Evolutionary conservation across 2,797 vertebrate species (phyloP).

Genomic region (Cossypha dichroa): DNA sequence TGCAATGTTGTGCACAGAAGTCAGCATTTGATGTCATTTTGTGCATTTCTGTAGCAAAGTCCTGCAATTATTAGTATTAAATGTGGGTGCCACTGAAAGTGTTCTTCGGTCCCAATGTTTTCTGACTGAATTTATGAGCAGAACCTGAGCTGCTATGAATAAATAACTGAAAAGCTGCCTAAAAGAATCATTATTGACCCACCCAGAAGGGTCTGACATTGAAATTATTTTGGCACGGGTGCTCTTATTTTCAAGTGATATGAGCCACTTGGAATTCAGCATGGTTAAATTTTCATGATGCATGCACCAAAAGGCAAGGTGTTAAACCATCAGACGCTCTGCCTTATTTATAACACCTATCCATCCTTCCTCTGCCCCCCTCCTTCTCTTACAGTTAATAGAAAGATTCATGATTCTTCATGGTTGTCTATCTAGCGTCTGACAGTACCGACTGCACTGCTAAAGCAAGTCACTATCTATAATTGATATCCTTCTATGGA

Average conservation of each 20-base stretch:
- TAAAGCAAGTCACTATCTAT: constrained; percentile 99
- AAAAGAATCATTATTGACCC: constrained; percentile 6
- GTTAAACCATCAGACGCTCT: constrained; percentile 70
- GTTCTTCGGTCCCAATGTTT: not conserved
- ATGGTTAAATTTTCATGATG: constrained; percentile 68
- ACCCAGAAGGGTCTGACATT: not conserved
- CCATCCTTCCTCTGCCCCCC: constrained; percentile 45
- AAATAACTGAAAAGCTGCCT: constrained; percentile 5
- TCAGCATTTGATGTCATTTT: not conserved
- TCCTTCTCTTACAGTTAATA: constrained; percentile 87
- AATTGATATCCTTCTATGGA: constrained; percentile 99
- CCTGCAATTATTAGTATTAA: not conserved
- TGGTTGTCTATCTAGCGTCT: constrained; percentile 94
- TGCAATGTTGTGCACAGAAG: not conserved
- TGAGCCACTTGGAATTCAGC: constrained; percentile 10
- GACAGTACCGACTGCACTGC: constrained; percentile 91
- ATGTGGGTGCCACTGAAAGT: not conserved
- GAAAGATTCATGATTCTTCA: constrained; percentile 96
- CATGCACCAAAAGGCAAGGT: constrained; percentile 67
- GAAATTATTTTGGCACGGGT: not conserved
- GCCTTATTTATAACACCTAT: constrained; percentile 81
- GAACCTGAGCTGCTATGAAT: not conserved
- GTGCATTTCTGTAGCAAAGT: not conserved
- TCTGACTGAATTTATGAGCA: constrained; percentile 1
- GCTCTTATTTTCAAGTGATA: not conserved